A percentile compares a stretch with the other conserved stretches of the same genome.
Evolutionary conservation across 2,888 invertebrate genomes (phyloP).

Genomic region (Mongoloraphidia duomilia): DNA sequence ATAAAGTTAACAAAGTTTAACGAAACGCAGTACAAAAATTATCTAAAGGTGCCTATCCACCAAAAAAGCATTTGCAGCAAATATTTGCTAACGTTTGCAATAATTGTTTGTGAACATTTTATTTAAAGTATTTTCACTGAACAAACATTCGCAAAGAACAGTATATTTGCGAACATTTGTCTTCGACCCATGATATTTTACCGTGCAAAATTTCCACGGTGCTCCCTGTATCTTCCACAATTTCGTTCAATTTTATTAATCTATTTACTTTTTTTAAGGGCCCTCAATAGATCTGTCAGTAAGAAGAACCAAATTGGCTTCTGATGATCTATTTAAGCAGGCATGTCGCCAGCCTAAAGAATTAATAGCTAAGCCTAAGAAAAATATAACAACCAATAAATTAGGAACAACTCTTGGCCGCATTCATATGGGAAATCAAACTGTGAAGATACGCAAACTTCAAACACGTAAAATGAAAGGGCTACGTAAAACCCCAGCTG

Average conservation of each 20-base stretch:
- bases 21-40: too few relatives aligned
- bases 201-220: too few relatives aligned
- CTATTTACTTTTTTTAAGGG: constrained; percentile 35
- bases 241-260: background rate
- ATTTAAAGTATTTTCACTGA: too few relatives aligned
- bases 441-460: constrained; percentile 48
- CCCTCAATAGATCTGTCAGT: constrained; percentile 80
- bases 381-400: constrained; percentile 77
- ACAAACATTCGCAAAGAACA: too few relatives aligned
- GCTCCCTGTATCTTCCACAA: too few relatives aligned
- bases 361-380: constrained; percentile 66
- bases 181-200: too few relatives aligned
- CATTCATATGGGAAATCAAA: constrained; percentile 85
- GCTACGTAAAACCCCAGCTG: constrained; percentile 56
- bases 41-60: too few relatives aligned
- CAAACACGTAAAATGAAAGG: constrained; percentile 90
- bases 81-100: too few relatives aligned
- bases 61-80: too few relatives aligned
- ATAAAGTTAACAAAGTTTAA: too few relatives aligned
- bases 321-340: constrained; percentile 74
- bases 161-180: too few relatives aligned
- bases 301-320: constrained; percentile 75
- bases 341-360: constrained; percentile 68
- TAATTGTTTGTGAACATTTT: too few relatives aligned
- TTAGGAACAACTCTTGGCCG: constrained; percentile 84